Conservation (phyloP, 2,797 vertebrate genomes). For the Philypnodon macrostomus region DNA sequence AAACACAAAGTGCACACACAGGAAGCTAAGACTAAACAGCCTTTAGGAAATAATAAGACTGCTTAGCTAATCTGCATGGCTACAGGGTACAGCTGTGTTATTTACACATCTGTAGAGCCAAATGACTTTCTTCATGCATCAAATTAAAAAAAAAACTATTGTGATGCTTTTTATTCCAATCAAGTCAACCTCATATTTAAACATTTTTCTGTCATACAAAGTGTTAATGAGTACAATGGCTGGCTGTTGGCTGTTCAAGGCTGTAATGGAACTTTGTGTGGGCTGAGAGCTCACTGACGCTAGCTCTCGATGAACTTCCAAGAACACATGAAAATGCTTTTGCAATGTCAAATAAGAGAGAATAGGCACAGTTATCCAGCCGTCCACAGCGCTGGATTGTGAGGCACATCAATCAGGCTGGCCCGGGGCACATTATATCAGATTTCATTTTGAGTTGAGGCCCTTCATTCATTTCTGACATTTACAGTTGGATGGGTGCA, state of each 20-base stretch:
- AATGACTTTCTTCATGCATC: too few species aligned
- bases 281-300: conserved; percentile 57
- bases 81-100: too few species aligned
- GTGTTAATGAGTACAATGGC: conserved; percentile 48
- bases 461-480: conserved; percentile 83
- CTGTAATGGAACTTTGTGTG: conserved; percentile 73
- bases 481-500: conserved; percentile 75
- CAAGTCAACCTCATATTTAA: too few species aligned
- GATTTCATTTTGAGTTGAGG: conserved; percentile 76
- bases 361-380: conserved; percentile 61
- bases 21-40: conserved; percentile 53
- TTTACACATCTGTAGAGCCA: too few species aligned
- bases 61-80: too few species aligned
- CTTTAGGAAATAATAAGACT: too few species aligned
- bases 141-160: too few species aligned
- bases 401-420: conserved; percentile 69
- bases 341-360: conserved; percentile 64
- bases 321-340: conserved; percentile 60
- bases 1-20: conserved; percentile 48
- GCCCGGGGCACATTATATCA: conserved; percentile 67
- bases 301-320: conserved; percentile 43
- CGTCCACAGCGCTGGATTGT: conserved; percentile 61
- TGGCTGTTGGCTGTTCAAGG: conserved; percentile 39
- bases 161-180: too few species aligned
- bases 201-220: too few species aligned